A percentile compares a stretch with the other conserved stretches of the same genome.
Evolutionary conservation across 2,113 vertebrate genomes (phyloP).

Genomic region (Puffinus mauretanicus): DNA sequence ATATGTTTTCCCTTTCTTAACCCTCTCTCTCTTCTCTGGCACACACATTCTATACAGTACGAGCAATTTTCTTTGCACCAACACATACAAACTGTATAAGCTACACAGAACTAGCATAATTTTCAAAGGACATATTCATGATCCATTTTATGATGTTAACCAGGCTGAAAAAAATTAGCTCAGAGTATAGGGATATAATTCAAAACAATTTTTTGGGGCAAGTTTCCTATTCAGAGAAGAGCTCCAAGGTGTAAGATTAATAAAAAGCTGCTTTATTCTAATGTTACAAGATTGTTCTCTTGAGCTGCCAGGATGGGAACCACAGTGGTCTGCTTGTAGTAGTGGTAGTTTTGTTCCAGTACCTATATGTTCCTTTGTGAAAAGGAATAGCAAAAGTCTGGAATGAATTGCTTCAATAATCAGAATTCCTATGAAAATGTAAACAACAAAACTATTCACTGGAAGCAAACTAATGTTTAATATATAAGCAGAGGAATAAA

Average conservation of each 20-base stretch:
- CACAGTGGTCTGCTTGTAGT: neutral
- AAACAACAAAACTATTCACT: conserved; percentile 47
- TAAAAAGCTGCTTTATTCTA: conserved; percentile 2
- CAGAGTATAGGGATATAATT: neutral
- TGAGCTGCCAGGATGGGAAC: neutral
- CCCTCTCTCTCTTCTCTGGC: neutral
- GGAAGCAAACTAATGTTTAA: conserved; percentile 42
- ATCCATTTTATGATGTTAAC: conserved; percentile 26
- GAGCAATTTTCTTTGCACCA: neutral
- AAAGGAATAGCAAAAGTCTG: conserved; percentile 4
- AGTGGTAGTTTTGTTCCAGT: neutral
- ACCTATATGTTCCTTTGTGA: neutral
- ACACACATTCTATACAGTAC: neutral
- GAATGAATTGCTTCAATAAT: conserved; percentile 26
- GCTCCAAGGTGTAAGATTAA: conserved; percentile 14
- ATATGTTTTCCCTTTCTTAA: conserved; percentile 26
- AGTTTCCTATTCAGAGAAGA: conserved; percentile 27
- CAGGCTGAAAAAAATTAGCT: conserved; percentile 19
- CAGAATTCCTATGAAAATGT: conserved; percentile 38
- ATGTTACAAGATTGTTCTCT: conserved; percentile 12
- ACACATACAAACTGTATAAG: neutral
- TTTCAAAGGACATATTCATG: conserved; percentile 35
- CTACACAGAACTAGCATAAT: neutral
- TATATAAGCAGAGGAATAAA: conserved; percentile 51
- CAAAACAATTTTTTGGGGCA: neutral